These are phyloP conservation scores for Priapulus caudatus DNA, from an alignment of 2,888 invertebrate species.

Conservation along the genomic window DNA sequence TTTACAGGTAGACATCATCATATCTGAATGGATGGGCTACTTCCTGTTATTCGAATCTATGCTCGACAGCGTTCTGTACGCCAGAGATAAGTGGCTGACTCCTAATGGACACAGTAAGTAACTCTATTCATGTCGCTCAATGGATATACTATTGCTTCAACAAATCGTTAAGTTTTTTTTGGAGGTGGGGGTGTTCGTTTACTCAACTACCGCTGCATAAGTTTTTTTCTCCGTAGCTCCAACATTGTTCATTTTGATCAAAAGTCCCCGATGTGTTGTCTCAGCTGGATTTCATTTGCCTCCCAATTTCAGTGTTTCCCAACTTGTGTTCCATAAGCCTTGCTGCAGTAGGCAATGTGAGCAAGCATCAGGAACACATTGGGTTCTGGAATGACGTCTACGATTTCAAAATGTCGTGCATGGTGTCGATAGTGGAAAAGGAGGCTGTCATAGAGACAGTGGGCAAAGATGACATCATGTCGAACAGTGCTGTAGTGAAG, in stretches of 20 bases:
- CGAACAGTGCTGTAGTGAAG: slow-evolving; percentile 48
- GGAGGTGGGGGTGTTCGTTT: background rate
- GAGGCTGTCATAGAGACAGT: slow-evolving; percentile 61
- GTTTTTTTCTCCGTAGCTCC: too few species aligned
- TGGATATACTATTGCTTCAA: background rate
- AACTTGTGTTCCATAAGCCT: slow-evolving; percentile 70
- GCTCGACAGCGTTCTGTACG: slow-evolving; percentile 83
- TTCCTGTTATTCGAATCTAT: slow-evolving; percentile 91
- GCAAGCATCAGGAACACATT: slow-evolving; percentile 43
- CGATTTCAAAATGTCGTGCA: slow-evolving; percentile 81
- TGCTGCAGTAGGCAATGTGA: slow-evolving; percentile 61
- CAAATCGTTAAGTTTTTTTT: background rate
- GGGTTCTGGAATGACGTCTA: slow-evolving; percentile 87
- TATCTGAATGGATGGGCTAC: slow-evolving; percentile 99
- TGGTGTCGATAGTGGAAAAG: slow-evolving; percentile 67
- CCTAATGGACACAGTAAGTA: slow-evolving; percentile 50
- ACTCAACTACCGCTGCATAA: background rate
- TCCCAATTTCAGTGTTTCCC: slow-evolving; percentile 68
- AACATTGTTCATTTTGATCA: too few species aligned
- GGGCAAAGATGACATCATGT: slow-evolving; percentile 52
- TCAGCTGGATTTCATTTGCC: too few species aligned
- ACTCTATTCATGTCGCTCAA: background rate
- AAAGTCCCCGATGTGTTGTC: too few species aligned
- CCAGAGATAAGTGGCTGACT: slow-evolving; percentile 65
- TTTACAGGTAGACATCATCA: slow-evolving; percentile 61